Evolutionary conservation across 1,140 invertebrate species (phyloP).

Genomic region (Sitobion miscanthi): DNA sequence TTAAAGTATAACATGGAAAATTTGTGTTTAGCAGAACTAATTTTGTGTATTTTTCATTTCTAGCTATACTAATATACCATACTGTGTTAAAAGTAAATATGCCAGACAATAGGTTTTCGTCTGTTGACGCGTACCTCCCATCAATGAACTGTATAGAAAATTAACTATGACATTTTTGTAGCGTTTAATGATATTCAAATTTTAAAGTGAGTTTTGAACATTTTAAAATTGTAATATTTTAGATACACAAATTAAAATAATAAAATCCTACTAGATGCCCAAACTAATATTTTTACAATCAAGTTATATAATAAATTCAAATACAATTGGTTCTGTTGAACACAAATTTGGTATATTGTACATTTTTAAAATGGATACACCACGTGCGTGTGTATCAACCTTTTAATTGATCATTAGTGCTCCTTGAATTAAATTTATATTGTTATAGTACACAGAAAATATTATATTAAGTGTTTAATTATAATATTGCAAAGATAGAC

Average conservation of each 20-base stretch:
- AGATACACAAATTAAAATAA: neutral
- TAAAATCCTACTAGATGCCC: neutral
- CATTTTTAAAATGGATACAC: neutral
- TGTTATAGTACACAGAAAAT: no score
- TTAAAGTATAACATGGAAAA: neutral
- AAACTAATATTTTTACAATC: neutral
- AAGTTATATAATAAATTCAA: neutral
- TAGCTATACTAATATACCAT: neutral
- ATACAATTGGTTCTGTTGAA: no score
- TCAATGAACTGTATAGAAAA: neutral
- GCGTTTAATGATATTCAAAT: no score
- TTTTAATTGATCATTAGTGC: neutral
- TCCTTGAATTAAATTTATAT: neutral
- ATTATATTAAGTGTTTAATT: no score
- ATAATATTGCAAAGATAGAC: no score
- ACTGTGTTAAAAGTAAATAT: neutral
- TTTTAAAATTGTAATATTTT: no score
- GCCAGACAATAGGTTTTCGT: neutral
- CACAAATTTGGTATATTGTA: neutral
- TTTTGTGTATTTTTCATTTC: no score
- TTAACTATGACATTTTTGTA: no score
- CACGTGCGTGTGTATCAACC: neutral
- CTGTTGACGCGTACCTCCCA: no score
- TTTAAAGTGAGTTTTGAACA: no score
- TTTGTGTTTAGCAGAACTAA: neutral